Base-by-base conservation (phyloP, 2,797 vertebrate genomes). In the Cheirogaleus major region DNA sequence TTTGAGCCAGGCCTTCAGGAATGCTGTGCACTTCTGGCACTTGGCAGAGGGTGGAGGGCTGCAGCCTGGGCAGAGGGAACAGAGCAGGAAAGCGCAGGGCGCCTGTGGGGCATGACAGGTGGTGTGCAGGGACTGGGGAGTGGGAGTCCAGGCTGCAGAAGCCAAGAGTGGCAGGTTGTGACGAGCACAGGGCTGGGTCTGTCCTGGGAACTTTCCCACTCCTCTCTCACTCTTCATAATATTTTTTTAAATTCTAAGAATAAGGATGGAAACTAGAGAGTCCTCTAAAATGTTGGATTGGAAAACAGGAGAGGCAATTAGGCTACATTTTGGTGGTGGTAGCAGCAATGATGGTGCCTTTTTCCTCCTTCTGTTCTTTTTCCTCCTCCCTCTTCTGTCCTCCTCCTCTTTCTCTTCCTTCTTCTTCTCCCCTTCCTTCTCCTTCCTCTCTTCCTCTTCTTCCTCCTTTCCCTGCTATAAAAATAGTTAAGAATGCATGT, bases 401-500 rank as follows among this genome's bases (percentile, higher is more conserved):
- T 75, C 4, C 4, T 75, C 15, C 73, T 50, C 2, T 9, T 57
- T 30, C 2, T 41, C 2, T 0, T 14, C 13, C 13, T 70, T 7
- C 6, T 78, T 22, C 2, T 1, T 11, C 20, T 70, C 61, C 32
- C 38, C 11, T 23, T 65, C 15, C 13, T 67, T 75, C n/a, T 76
- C 30, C 41, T 86, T 45, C 17, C 79, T 18, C 70, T 89, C 15
- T 52, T 59, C 1, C 7, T 59, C 38, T 2, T 41, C 2, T 1
- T 14, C 8, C 25, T 70, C 72, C 35, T 63, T 6, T 35, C 52
- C 8, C 14, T 73, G 82, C 41, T 76, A 41, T 48, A 87, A 96
- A 96, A 67, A 92, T 70, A 87, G 81, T 67, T 72, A 95, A 97
- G 97, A 95, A 95, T 89, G 79, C 70, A 57, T 96, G 38, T 89